Evolutionary conservation across 1,140 invertebrate species (phyloP), one percentile per base, ranked within the genome.

Genomic region (Aphis craccivora): DNA sequence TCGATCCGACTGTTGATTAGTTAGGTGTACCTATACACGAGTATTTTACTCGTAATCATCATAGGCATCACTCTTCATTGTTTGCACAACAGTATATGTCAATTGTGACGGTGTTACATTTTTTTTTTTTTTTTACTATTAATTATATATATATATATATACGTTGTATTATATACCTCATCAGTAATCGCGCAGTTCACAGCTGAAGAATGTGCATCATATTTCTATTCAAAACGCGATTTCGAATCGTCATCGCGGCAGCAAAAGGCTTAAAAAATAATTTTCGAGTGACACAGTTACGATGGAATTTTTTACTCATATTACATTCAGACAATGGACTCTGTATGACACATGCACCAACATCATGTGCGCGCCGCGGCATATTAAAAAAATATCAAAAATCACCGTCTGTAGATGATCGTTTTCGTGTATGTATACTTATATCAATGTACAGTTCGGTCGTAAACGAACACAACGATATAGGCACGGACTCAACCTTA

Each of bases 201-300:
- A 6, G 35, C 6, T 8, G 83, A 84, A 48, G 43, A 87, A 48
- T n/a, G 45, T 18, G 43, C 18, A 43, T 40, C 37, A 43, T 40
- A 48, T n/a, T 87, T 87, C 43, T 48, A 87, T 87, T 87, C 86
- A 53, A 89, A 89, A 89, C 48, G 23, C 22, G 45, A 89, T 89
- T 53, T 89, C n/a, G 23, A 88, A 88, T 53, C 40, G 48, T 89
- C 87, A 89, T 89, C 48, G 48, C 60, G 30, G 60, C 60, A 14
- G 48, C 25, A 51, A n/a, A 53, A 53, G 18, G 9, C 25, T 48
- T 48, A 48, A 48, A 87, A 87, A 87, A 87, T 51, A 87, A 91
- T 91, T 81, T 81, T 83, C 90, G 30, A 37, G 51, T 81, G 90
- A 91, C 90, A 91, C 43, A 83, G 90, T 91, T 91, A 48, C 43